phyloP scores from a whole-genome alignment of 2,113 vertebrate genomes.

The Lynx canadensis region DNA sequence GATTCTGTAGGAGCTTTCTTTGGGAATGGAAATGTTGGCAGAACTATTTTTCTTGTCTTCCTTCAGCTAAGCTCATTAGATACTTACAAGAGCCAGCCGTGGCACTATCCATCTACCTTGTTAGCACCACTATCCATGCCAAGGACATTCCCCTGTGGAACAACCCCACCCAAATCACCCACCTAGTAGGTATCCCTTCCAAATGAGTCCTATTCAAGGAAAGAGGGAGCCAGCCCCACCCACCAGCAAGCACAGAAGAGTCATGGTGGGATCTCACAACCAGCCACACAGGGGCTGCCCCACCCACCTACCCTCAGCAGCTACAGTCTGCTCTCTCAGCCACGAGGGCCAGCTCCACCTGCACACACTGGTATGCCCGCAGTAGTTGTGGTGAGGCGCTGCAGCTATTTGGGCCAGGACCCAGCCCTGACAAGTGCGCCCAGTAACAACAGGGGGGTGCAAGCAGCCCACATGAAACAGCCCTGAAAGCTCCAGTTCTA shows the following conservation, averaged over 20 bases:
- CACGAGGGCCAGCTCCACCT: neutral
- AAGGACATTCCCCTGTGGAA: neutral
- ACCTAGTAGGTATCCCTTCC: neutral
- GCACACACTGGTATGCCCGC: neutral
- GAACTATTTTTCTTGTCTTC: neutral
- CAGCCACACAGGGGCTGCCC: neutral
- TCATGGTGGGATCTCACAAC: neutral
- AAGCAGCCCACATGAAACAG: neutral
- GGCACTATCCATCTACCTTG: neutral
- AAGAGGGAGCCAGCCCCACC: neutral
- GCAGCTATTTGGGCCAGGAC: neutral
- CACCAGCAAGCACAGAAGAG: neutral
- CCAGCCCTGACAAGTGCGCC: neutral
- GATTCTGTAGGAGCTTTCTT: neutral
- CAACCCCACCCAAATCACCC: neutral
- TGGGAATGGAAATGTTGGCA: neutral
- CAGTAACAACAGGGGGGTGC: neutral
- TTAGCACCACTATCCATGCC: neutral
- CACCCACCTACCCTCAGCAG: neutral
- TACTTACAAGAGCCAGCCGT: neutral
- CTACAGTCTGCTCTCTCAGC: neutral
- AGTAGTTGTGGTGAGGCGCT: neutral
- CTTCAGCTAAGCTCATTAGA: neutral
- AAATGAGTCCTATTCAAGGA: neutral
- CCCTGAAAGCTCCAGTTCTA: neutral